phyloP scores from a whole-genome alignment of 2,113 vertebrate genomes.

The Genyomyrus donnyi region DNA sequence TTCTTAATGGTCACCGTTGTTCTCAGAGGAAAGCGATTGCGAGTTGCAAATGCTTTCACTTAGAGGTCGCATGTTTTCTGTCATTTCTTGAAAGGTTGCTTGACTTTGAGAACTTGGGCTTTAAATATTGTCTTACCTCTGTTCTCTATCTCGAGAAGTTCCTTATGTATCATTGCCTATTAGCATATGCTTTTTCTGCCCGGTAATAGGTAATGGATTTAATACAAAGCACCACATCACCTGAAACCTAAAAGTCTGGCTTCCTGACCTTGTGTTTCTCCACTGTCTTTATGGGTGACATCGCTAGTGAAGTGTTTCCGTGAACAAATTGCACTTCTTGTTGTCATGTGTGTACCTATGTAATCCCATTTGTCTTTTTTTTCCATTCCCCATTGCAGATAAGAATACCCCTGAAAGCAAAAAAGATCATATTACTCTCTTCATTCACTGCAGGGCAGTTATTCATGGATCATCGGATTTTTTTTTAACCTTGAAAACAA shows the following conservation, averaged over 20 bases:
- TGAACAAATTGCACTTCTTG: not conserved
- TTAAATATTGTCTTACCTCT: constrained; percentile 1
- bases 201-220: not conserved
- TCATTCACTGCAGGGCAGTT: not conserved
- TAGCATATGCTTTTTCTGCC: not conserved
- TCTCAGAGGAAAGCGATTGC: not conserved
- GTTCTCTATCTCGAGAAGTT: not conserved
- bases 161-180: constrained; percentile 4
- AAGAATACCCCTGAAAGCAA: not conserved
- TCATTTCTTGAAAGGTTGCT: not conserved
- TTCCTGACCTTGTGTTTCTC: not conserved
- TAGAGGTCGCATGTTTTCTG: not conserved
- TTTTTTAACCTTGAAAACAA: not conserved
- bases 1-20: not conserved
- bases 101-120: constrained; percentile 3
- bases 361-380: not conserved
- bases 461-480: not conserved
- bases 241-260: constrained; percentile 1
- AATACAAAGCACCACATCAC: not conserved
- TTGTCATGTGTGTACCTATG: not conserved
- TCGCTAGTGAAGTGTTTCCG: not conserved
- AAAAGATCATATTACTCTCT: not conserved
- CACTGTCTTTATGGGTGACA: not conserved
- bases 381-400: not conserved
- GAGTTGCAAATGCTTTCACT: not conserved